These are phyloP conservation scores for Malachius bipustulatus DNA, from an alignment of 2,888 invertebrate species.

Conservation along the genomic window DNA sequence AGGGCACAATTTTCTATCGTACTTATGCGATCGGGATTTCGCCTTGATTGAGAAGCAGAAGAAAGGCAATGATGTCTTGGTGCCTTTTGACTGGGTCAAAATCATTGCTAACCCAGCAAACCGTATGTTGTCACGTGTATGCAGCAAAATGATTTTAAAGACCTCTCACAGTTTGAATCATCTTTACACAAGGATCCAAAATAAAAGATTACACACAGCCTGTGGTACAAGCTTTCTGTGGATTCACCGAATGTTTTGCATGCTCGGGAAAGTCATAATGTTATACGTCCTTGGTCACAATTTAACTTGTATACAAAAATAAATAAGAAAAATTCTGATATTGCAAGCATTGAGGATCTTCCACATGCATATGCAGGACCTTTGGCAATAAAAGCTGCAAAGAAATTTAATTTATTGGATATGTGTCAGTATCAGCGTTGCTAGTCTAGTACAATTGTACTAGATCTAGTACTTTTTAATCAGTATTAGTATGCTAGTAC, in stretches of 20 bases:
- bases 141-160: neutral
- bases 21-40: neutral
- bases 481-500: no score
- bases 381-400: neutral
- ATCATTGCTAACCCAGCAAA: neutral
- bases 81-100: slow-evolving; percentile 2
- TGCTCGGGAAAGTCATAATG: slow-evolving; percentile 3
- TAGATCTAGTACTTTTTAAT: no score
- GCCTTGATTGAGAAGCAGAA: slow-evolving; percentile 3
- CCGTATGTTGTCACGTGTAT: neutral
- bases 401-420: neutral
- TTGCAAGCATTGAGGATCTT: slow-evolving; percentile 1
- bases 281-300: neutral
- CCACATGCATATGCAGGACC: neutral
- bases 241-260: neutral
- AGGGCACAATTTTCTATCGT: slow-evolving; percentile 1
- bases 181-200: slow-evolving; percentile 1
- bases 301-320: neutral
- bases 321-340: neutral
- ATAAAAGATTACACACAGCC: neutral
- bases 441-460: no score
- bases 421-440: no score
- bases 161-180: neutral
- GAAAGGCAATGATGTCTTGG: neutral
- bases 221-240: neutral